These are phyloP conservation scores for Sminthurides bifidus DNA, from an alignment of 1,140 invertebrate genomes.

Conservation along the genomic window DNA sequence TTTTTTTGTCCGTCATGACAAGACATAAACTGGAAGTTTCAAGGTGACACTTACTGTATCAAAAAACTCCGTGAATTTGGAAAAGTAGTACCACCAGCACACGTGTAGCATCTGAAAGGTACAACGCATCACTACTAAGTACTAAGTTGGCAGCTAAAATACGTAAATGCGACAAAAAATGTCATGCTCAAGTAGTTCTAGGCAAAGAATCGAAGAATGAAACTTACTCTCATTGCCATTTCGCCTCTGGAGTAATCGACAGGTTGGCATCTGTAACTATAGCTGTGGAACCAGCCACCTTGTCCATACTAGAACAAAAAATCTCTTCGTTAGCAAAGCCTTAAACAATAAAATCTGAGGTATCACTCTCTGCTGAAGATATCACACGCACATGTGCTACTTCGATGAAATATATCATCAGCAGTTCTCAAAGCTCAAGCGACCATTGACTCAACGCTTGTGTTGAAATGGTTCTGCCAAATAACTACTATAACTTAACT, in stretches of 20 bases:
- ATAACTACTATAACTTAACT: neutral
- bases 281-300: slow-evolving; percentile 46
- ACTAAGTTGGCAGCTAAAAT: too few relatives aligned
- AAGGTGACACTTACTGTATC: slow-evolving; percentile 66
- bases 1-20: too few relatives aligned
- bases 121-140: too few relatives aligned
- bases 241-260: slow-evolving; percentile 69
- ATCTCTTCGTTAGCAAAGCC: slow-evolving; percentile 20
- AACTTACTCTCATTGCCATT: slow-evolving; percentile 64
- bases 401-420: neutral
- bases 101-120: slow-evolving; percentile 68
- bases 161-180: too few relatives aligned
- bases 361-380: slow-evolving; percentile 9
- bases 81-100: slow-evolving; percentile 95
- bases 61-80: slow-evolving; percentile 89
- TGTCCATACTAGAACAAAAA: slow-evolving; percentile 56
- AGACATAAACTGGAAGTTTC: neutral
- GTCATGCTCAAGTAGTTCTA: neutral
- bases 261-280: slow-evolving; percentile 79
- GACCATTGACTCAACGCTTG: neutral
- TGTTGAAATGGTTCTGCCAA: neutral
- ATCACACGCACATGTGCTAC: neutral
- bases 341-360: slow-evolving; percentile 33
- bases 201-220: neutral
- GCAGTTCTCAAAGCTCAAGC: neutral